A percentile compares a stretch with the other conserved stretches of the same genome.
Evolutionary conservation across 2,888 invertebrate species (phyloP).

Genomic region (Folsomia candida): DNA sequence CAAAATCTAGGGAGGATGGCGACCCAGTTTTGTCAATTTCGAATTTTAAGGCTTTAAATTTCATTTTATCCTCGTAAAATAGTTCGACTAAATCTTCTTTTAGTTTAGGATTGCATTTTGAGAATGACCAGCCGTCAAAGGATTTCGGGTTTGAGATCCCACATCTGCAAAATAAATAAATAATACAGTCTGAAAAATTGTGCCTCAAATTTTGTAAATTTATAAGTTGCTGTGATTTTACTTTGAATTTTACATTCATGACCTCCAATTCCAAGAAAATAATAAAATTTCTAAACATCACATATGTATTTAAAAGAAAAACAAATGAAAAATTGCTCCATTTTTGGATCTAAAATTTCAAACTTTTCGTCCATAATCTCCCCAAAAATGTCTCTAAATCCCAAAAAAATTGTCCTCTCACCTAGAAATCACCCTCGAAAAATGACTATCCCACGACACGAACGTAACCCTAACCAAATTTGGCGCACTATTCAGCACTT

Average conservation of each 20-base stretch:
- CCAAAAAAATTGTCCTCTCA: conserved; percentile 5
- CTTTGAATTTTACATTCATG: too few relatives aligned
- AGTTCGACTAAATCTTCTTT: neutral
- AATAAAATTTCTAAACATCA: too few relatives aligned
- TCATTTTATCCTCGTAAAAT: conserved; percentile 8
- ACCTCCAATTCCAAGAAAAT: too few relatives aligned
- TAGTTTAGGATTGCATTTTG: neutral
- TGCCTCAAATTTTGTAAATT: too few relatives aligned
- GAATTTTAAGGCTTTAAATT: conserved; percentile 16
- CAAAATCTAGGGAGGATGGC: neutral
- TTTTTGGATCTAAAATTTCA: neutral
- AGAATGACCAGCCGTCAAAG: conserved; percentile 20
- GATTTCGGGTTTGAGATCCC: conserved; percentile 13
- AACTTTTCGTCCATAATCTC: neutral
- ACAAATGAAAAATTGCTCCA: neutral
- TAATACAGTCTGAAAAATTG: too few relatives aligned
- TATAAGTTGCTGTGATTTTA: too few relatives aligned
- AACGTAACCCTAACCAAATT: conserved; percentile 27
- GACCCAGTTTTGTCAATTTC: neutral
- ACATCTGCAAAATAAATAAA: neutral
- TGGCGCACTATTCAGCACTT: conserved; percentile 25
- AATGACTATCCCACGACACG: conserved; percentile 28
- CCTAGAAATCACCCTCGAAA: conserved; percentile 22
- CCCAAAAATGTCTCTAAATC: neutral
- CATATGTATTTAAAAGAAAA: too few relatives aligned